These are phyloP conservation scores for Endomychus coccineus DNA, from an alignment of 2,888 invertebrate species.

Conservation along the genomic window DNA sequence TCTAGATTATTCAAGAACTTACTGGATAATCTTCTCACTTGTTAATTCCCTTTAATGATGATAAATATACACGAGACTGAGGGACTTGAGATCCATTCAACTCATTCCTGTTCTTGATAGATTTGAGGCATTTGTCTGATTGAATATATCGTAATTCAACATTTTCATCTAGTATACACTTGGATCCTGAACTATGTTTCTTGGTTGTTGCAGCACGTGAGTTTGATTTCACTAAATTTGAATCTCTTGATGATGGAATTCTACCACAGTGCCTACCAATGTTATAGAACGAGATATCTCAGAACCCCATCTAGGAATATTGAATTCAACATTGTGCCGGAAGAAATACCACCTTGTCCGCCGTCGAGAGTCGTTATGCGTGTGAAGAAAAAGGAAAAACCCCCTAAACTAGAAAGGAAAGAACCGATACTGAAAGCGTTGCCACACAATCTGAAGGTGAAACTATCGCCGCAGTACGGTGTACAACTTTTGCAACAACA, in stretches of 20 bases:
- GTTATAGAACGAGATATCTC: conserved; percentile 75
- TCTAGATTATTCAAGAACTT: no score
- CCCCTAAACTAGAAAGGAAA: conserved; percentile 42
- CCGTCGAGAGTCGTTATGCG: conserved; percentile 21
- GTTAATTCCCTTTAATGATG: conserved; percentile 3
- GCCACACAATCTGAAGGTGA: conserved; percentile 31
- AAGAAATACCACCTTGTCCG: conserved; percentile 22
- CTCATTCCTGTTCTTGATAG: conserved; percentile 25
- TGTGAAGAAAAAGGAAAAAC: conserved; percentile 17
- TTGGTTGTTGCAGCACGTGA: conserved; percentile 53
- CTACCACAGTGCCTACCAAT: conserved; percentile 68
- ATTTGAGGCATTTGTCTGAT: conserved; percentile 40
- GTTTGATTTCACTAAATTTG: conserved; percentile 58
- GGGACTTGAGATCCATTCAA: conserved; percentile 31
- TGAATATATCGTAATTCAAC: no score
- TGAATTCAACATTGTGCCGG: conserved; percentile 55
- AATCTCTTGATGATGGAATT: conserved; percentile 59
- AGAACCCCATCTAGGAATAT: conserved; percentile 65
- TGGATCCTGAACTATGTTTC: no score
- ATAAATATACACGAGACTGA: conserved; percentile 7
- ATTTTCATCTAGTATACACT: no score
- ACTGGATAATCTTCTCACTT: no score
- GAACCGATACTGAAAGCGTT: conserved; percentile 13
- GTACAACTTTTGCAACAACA: conserved; percentile 51
- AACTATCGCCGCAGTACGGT: conserved; percentile 43